These are phyloP conservation scores for Leptatherina wallacei DNA, from an alignment of 2,797 vertebrate species.

Conservation along the genomic window DNA sequence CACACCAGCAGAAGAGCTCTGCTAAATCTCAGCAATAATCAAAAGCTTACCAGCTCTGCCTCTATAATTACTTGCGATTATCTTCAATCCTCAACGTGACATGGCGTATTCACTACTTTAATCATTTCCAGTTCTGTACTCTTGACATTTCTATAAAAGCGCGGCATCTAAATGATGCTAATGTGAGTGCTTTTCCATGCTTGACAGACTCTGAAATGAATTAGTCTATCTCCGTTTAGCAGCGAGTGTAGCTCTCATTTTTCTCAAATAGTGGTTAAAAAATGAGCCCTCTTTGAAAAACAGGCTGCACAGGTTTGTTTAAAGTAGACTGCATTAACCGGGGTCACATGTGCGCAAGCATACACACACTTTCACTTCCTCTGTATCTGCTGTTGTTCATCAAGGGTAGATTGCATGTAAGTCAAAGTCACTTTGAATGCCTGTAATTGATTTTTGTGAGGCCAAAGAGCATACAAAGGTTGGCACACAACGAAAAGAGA, in stretches of 20 bases:
- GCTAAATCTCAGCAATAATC: conserved; percentile 48
- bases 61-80: conserved; percentile 67
- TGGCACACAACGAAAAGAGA: conserved; percentile 54
- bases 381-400: conserved; percentile 55
- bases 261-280: conserved; percentile 55
- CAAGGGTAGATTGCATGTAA: conserved; percentile 29
- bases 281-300: conserved; percentile 48
- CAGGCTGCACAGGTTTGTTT: conserved; percentile 70
- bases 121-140: conserved; percentile 76
- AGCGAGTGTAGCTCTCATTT: conserved; percentile 48
- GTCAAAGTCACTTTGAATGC: conserved; percentile 49
- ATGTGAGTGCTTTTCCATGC: conserved; percentile 70
- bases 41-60: conserved; percentile 53
- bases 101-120: conserved; percentile 58
- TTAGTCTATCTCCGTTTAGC: conserved; percentile 66
- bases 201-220: conserved; percentile 75
- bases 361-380: conserved; percentile 32
- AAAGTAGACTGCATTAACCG: conserved; percentile 70
- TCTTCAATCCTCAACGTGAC: conserved; percentile 55
- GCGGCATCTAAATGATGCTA: conserved; percentile 74
- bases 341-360: conserved; percentile 22
- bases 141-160: conserved; percentile 78
- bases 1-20: conserved; percentile 45
- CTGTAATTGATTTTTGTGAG: conserved; percentile 61
- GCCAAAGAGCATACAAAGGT: conserved; percentile 44